Base-by-base conservation (phyloP, 2,797 vertebrate genomes). In the Ctenochaetus hawaiiensis region DNA sequence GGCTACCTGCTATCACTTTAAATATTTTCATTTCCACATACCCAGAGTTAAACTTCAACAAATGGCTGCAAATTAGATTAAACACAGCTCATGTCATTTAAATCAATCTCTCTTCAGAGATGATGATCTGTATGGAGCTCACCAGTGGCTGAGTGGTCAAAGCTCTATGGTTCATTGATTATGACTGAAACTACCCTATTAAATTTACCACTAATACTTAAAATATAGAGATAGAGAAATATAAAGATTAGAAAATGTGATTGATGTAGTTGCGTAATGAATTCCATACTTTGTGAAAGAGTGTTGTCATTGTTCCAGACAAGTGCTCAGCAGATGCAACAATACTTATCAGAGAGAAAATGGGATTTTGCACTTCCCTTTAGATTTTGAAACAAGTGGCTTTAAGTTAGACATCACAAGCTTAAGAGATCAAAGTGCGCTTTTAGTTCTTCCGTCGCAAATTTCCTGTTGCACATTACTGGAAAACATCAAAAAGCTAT, bases 1-100 rank as follows among this genome's bases (percentile, higher is more conserved):
- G 90, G 84, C 91, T 94, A 94, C 94, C 90, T 95, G 93, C 95
- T 96, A 95, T 95, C 93, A 94, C 92, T 93, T 94, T 76, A 95
- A 95, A 95, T 95, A 95, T 95, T 96, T 95, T 94, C 85, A 26
- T 88, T 95, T 95, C 86, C 90, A 93, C 91, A 94, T 94, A 89
- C 93, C 90, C 84, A 74, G 84, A 87, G 78, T 89, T 90, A 80
- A 92, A 94, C 83, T 87, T 93, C 93, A 95, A 93, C 93, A 95
- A 95, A 94, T 90, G 91, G 90, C 87, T 89, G 86, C 75, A 93
- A 92, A 95, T 95, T 94, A 91, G 88, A 95, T 95, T 93, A 94
- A 90, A 91, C 70, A 48, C 66, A 73, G 84, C 87, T 92, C 91
- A 92, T 79, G 83, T 87, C 83, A 89, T 87, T 90, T 87, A 77